Percentiles rank a stretch among this genome's conserved stretches.
Conservation (phyloP, 2,888 invertebrate genomes). For the Apodemia duryi region DNA sequence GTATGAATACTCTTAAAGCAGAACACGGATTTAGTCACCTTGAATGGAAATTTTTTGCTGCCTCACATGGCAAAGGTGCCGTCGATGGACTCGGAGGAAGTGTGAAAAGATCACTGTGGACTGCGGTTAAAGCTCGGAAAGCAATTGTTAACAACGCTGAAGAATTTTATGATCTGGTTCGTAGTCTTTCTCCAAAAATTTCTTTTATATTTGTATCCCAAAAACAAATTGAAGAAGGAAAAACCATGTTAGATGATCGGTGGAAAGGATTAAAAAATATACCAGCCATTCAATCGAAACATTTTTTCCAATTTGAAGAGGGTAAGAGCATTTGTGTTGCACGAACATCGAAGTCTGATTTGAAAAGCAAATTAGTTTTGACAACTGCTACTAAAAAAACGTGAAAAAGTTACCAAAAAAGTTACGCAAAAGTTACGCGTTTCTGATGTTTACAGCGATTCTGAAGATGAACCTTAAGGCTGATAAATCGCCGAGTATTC, state of each 20-base stretch:
- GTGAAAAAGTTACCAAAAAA: not conserved
- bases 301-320: not conserved
- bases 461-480: slow-evolving; percentile 10
- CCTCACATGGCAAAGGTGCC: slow-evolving; percentile 12
- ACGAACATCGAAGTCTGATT: not conserved
- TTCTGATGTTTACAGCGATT: slow-evolving; percentile 4
- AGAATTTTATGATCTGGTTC: slow-evolving; percentile 8
- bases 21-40: too few relatives aligned
- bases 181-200: not conserved
- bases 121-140: slow-evolving; percentile 6
- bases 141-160: slow-evolving; percentile 9
- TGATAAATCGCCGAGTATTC: slow-evolving; percentile 14
- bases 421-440: not conserved
- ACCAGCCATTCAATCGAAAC: slow-evolving; percentile 1
- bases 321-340: not conserved
- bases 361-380: slow-evolving; percentile 13
- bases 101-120: slow-evolving; percentile 15
- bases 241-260: not conserved
- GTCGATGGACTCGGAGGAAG: slow-evolving; percentile 7
- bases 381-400: slow-evolving; percentile 2
- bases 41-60: too few relatives aligned
- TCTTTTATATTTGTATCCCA: not conserved
- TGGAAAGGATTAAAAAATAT: slow-evolving; percentile 15
- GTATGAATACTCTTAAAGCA: too few relatives aligned
- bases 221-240: not conserved